Evolutionary conservation across 2,113 vertebrate genomes (phyloP).

Genomic region (Colistium nudipinnis): DNA sequence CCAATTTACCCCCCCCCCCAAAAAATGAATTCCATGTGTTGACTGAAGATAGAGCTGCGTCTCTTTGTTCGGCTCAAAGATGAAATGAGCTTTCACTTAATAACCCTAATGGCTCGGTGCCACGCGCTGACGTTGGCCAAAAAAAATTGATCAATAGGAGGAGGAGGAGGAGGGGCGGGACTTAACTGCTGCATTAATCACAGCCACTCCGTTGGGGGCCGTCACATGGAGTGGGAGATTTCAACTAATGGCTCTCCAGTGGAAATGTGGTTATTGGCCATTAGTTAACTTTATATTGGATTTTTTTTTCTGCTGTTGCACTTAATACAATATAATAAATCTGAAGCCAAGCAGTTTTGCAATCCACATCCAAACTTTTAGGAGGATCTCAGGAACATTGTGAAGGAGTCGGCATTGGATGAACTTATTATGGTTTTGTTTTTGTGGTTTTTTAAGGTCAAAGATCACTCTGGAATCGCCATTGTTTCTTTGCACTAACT

Average conservation of each 20-base stretch:
- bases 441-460: too few species aligned
- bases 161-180: conserved; percentile 61
- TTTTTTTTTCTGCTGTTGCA: neutral
- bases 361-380: too few species aligned
- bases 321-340: too few species aligned
- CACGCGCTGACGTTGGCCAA: conserved; percentile 39
- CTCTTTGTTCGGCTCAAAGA: conserved; percentile 22
- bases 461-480: too few species aligned
- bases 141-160: conserved; percentile 57
- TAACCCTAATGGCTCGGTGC: conserved; percentile 40
- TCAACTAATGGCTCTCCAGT: conserved; percentile 20
- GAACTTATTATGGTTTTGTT: too few species aligned
- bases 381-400: too few species aligned
- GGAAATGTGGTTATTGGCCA: conserved; percentile 28
- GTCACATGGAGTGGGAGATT: conserved; percentile 27
- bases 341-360: too few species aligned
- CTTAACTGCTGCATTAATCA: conserved; percentile 65
- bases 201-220: conserved; percentile 44
- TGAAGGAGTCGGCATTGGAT: too few species aligned
- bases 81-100: conserved; percentile 60
- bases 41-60: conserved; percentile 40
- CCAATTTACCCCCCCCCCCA: conserved; percentile 27
- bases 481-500: too few species aligned
- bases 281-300: conserved; percentile 12
- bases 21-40: conserved; percentile 43